Evolutionary conservation across 2,888 invertebrate species (phyloP), one percentile per base, ranked within the genome.

Genomic region (Erpobdella octoculata): DNA sequence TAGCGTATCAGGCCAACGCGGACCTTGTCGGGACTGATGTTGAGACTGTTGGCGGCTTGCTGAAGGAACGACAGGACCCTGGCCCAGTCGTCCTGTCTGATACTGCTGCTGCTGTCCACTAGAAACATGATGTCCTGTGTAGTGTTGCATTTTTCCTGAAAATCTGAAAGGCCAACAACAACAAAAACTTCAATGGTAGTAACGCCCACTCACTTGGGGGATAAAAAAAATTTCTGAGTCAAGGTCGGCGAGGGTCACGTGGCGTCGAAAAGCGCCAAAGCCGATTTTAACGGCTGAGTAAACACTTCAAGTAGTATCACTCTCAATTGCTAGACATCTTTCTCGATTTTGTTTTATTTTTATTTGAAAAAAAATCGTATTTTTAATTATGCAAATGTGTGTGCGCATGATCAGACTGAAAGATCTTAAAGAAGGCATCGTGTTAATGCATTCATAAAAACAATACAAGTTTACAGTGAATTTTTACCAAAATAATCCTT

Each of bases 81-180:
- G 18, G 48, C 58, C 69, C 69, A 69, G 36, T 69, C 69, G 6
- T 4, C 58, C 4, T 15, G 15, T 31, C 69, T 48, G 58, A 69
- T 69, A 28, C 69, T 69, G 69, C 69, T 69, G 37, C 69, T 69
- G n/a, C 48, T 48, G 37, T 69, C 69, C 21, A 69, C 35, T 25
- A 69, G 35, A 6, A 69, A 53, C 9, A 69, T 53, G 53, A 69
- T 58, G 58, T 69, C 69, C 36, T 69, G 69, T 8, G 31, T 6
- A 1, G 46, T 35, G 37, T 31, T 58, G 37, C 69, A 69, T 21
- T 38, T 65, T 21, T 65, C 8, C 37, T n/a, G n/a, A n/a, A n/a
- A n/a, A n/a, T n/a, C n/a, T n/a, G n/a, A n/a, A n/a, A n/a, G n/a
- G n/a, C n/a, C n/a, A n/a, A n/a, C n/a, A n/a, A n/a, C n/a, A n/a